Percentiles rank a stretch among this genome's conserved stretches.
These are phyloP conservation scores for Notechis scutatus DNA, from an alignment of 2,113 vertebrate genomes.

Conservation along the genomic window DNA sequence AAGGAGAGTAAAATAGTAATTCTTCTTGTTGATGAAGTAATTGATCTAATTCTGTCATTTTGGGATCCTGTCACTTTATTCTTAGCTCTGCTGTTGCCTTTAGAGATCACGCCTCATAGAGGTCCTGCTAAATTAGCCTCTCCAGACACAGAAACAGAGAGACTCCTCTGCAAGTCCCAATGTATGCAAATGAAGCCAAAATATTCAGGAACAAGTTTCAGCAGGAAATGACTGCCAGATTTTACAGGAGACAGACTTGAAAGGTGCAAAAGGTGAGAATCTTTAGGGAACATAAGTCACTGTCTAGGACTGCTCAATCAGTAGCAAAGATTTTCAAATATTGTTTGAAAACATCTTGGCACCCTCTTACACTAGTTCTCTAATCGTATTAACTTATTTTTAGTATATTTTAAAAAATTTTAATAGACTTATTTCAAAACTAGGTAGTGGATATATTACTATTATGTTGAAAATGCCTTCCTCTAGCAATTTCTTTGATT, in stretches of 20 bases:
- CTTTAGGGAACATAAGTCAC: background rate
- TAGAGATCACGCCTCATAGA: background rate
- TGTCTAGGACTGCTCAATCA: background rate
- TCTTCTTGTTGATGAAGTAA: background rate
- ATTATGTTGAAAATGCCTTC: background rate
- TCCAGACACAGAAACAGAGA: background rate
- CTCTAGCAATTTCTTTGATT: background rate
- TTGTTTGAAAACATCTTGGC: background rate
- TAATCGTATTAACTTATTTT: background rate
- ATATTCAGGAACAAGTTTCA: background rate
- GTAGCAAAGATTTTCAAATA: background rate
- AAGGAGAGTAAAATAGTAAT: background rate
- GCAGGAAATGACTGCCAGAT: background rate
- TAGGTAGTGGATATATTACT: background rate
- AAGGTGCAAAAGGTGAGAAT: background rate
- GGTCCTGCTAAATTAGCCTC: background rate
- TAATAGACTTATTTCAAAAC: background rate
- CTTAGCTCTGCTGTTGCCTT: background rate
- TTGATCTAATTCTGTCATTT: background rate
- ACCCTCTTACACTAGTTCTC: background rate
- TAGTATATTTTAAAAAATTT: background rate
- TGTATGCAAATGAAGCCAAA: background rate
- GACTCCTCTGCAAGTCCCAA: background rate
- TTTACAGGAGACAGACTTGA: background rate
- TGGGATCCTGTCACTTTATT: background rate